Conservation (phyloP, 2,888 invertebrate species). For the Orgyia antiqua region DNA sequence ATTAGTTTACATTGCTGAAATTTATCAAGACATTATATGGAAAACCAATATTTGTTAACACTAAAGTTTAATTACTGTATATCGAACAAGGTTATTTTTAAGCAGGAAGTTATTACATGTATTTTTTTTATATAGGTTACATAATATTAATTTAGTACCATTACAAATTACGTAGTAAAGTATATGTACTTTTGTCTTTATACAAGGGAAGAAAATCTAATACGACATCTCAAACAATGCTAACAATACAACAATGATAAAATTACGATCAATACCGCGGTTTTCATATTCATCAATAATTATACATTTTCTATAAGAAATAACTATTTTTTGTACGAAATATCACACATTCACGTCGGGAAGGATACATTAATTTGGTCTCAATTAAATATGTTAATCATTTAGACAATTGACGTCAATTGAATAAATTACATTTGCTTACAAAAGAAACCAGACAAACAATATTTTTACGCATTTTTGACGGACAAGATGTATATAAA, state of each 20-base stretch:
- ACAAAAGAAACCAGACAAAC: constrained; percentile 21
- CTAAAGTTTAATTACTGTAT: constrained; percentile 19
- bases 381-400: constrained; percentile 17
- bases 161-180: too few relatives aligned
- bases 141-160: constrained; percentile 17
- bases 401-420: constrained; percentile 19
- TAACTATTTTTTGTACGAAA: too few relatives aligned
- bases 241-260: too few relatives aligned
- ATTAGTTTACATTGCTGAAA: constrained; percentile 22
- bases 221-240: too few relatives aligned
- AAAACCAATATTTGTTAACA: constrained; percentile 18
- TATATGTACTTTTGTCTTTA: constrained; percentile 14
- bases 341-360: constrained; percentile 15
- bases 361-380: constrained; percentile 15
- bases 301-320: too few relatives aligned
- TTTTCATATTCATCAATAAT: too few relatives aligned
- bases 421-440: constrained; percentile 24
- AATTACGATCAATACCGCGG: too few relatives aligned
- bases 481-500: constrained; percentile 16
- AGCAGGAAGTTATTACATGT: constrained; percentile 18
- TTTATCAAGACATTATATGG: constrained; percentile 21
- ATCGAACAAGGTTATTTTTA: constrained; percentile 24
- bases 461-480: constrained; percentile 16
- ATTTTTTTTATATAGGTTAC: not conserved
- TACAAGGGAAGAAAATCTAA: constrained; percentile 19